A percentile compares a stretch with the other conserved stretches of the same genome.
Evolutionary conservation across 2,113 vertebrate genomes (phyloP).

Genomic region (Sciurus niger): DNA sequence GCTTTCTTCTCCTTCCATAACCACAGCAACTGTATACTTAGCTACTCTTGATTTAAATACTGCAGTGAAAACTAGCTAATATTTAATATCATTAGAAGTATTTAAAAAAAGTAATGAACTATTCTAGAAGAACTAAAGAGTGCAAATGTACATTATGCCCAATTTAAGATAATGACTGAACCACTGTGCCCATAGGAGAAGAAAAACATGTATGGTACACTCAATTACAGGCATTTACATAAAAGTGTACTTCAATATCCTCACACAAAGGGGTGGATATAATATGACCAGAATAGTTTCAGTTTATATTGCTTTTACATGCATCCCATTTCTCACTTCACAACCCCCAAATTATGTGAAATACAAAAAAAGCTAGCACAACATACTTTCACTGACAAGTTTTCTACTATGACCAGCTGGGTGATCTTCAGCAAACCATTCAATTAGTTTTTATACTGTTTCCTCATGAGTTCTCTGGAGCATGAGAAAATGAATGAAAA

Average conservation of each 20-base stretch:
- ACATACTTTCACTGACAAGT: not conserved
- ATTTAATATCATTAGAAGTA: not conserved
- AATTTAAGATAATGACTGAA: not conserved
- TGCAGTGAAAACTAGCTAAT: not conserved
- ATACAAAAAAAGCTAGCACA: not conserved
- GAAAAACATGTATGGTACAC: not conserved
- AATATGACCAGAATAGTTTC: not conserved
- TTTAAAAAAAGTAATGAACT: not conserved
- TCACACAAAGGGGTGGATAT: not conserved
- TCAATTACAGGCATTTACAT: not conserved
- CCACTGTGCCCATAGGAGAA: not conserved
- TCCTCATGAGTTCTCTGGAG: not conserved
- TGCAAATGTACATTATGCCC: not conserved
- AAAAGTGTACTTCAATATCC: not conserved
- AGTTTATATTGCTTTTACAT: not conserved
- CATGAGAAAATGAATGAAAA: not conserved
- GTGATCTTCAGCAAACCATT: not conserved
- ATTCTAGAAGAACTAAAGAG: not conserved
- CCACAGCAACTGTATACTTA: not conserved
- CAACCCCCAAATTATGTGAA: too few species aligned
- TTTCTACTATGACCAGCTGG: not conserved
- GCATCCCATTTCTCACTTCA: not conserved
- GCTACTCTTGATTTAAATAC: not conserved
- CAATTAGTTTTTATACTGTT: not conserved
- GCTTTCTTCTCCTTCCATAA: not conserved